These are phyloP conservation scores for Marmota monax DNA, from an alignment of 2,113 vertebrate species.

Conservation along the genomic window DNA sequence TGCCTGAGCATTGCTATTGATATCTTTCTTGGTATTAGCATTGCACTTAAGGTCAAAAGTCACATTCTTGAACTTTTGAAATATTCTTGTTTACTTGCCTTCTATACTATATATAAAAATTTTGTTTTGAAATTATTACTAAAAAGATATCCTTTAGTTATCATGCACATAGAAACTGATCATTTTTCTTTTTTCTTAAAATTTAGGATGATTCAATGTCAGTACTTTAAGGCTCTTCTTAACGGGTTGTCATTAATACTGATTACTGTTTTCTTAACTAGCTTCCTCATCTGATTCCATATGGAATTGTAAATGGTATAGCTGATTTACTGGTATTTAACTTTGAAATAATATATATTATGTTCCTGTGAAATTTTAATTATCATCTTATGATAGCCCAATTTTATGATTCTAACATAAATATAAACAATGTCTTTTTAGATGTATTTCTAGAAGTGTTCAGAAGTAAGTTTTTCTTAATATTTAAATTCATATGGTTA, in stretches of 20 bases:
- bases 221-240: not conserved
- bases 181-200: not conserved
- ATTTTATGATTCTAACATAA: slow-evolving; percentile 61
- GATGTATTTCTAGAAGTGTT: slow-evolving; percentile 39
- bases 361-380: slow-evolving; percentile 64
- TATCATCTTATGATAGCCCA: slow-evolving; percentile 3
- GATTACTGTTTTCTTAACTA: slow-evolving; percentile 16
- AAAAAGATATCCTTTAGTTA: not conserved
- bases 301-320: not conserved
- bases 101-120: not conserved
- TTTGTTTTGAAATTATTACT: not conserved
- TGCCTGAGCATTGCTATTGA: not conserved
- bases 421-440: slow-evolving; percentile 54
- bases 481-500: slow-evolving; percentile 74
- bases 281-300: slow-evolving; percentile 10
- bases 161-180: not conserved
- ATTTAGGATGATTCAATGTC: not conserved
- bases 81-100: not conserved
- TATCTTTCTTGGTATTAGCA: not conserved
- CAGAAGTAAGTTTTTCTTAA: slow-evolving; percentile 36
- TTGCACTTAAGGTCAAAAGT: not conserved
- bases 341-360: slow-evolving; percentile 39
- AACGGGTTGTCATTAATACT: not conserved
- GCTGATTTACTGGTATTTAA: slow-evolving; percentile 44
- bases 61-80: not conserved